phyloP scores from a whole-genome alignment of 2,113 vertebrate genomes.

The Panthera tigris region DNA sequence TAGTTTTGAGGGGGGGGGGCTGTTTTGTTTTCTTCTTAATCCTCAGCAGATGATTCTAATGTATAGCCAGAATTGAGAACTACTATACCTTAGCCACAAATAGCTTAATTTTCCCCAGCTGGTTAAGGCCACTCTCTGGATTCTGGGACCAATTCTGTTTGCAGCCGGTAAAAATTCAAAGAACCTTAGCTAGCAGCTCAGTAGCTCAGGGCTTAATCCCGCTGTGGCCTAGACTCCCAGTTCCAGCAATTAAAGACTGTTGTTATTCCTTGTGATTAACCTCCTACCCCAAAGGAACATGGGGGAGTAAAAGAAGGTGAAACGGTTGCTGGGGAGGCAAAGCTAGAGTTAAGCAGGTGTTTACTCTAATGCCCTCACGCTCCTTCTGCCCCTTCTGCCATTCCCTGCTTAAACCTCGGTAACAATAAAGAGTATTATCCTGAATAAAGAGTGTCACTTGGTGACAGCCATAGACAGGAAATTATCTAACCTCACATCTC shows the following conservation, averaged over 20 bases:
- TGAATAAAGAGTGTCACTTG: not conserved
- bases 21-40: not conserved
- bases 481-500: not conserved
- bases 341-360: not conserved
- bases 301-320: not conserved
- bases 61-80: not conserved
- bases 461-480: not conserved
- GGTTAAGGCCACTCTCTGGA: not conserved
- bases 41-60: not conserved
- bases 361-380: not conserved
- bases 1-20: not conserved
- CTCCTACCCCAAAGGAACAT: not conserved
- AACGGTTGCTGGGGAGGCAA: not conserved
- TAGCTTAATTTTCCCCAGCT: slow-evolving; percentile 1
- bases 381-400: not conserved
- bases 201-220: slow-evolving; percentile 43
- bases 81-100: not conserved
- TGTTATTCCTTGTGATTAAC: not conserved
- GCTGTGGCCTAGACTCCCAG: not conserved
- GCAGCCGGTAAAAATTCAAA: not conserved
- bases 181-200: not conserved
- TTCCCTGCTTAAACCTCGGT: not conserved
- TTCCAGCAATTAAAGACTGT: slow-evolving; percentile 9
- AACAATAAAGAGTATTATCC: not conserved
- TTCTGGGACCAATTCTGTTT: not conserved